Conservation (phyloP, 2,113 vertebrate species). For the Sterna hirundo region DNA sequence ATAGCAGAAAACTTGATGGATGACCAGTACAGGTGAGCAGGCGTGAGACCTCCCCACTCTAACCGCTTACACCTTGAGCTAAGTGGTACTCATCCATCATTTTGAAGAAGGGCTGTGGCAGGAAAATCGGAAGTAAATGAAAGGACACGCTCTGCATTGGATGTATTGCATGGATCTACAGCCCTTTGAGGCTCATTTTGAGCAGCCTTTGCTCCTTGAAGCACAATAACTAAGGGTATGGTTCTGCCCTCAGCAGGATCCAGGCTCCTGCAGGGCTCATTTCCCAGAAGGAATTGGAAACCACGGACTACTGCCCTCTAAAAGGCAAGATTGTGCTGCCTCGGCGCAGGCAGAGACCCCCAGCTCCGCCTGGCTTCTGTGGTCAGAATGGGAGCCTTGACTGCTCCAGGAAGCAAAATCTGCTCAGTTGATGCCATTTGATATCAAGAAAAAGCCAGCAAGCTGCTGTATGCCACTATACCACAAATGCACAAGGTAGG, state of each 20-base stretch:
- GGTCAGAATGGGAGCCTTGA: neutral
- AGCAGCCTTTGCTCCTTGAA: neutral
- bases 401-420: neutral
- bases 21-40: neutral
- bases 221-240: neutral
- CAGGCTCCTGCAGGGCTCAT: neutral
- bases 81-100: neutral
- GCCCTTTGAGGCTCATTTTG: neutral
- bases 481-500: neutral
- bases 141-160: neutral
- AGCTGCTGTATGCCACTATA: neutral
- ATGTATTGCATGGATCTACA: neutral
- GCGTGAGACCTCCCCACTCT: neutral
- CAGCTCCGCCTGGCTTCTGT: neutral
- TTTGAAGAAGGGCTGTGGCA: neutral
- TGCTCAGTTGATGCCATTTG: neutral
- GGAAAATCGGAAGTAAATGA: neutral
- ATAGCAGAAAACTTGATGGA: neutral
- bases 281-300: neutral
- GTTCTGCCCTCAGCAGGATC: neutral
- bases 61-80: neutral
- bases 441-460: neutral
- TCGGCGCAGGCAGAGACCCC: neutral
- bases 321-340: neutral
- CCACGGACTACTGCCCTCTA: neutral